Percentiles rank a stretch among this genome's conserved stretches.
These are phyloP conservation scores for Drosophila siamana DNA, from an alignment of 2,888 invertebrate species.

Conservation along the genomic window DNA sequence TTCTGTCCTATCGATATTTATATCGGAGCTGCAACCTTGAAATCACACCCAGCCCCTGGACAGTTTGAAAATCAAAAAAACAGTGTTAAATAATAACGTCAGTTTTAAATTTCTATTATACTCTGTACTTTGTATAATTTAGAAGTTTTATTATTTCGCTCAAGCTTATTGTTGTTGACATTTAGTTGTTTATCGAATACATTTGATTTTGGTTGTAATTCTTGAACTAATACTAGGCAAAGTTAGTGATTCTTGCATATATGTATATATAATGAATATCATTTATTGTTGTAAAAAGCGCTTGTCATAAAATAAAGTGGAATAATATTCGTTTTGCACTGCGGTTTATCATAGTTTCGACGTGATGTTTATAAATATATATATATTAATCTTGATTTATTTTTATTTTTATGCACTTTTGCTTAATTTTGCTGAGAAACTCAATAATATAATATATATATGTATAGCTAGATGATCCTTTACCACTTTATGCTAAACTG, in stretches of 20 bases:
- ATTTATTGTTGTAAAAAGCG: constrained; percentile 69
- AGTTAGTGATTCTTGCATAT: constrained; percentile 56
- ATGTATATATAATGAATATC: constrained; percentile 54
- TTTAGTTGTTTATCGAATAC: constrained; percentile 64
- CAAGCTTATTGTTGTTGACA: constrained; percentile 73
- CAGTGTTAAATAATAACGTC: not conserved
- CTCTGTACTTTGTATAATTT: constrained; percentile 47
- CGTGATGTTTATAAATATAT: constrained; percentile 37
- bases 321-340: constrained; percentile 69
- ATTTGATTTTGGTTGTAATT: constrained; percentile 56
- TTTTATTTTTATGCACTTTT: constrained; percentile 26
- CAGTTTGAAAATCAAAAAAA: not conserved
- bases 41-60: not conserved
- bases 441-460: constrained; percentile 56
- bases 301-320: constrained; percentile 75
- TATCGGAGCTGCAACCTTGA: not conserved
- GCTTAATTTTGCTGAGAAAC: constrained; percentile 42
- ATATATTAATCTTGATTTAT: constrained; percentile 24
- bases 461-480: constrained; percentile 19
- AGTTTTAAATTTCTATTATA: not conserved
- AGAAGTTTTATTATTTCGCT: constrained; percentile 65
- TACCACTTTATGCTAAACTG: constrained; percentile 20
- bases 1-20: not conserved
- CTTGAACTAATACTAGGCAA: constrained; percentile 78
- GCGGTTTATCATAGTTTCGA: constrained; percentile 65